phyloP scores from a whole-genome alignment of 2,888 invertebrate species.

The Keiferia lycopersicella region DNA sequence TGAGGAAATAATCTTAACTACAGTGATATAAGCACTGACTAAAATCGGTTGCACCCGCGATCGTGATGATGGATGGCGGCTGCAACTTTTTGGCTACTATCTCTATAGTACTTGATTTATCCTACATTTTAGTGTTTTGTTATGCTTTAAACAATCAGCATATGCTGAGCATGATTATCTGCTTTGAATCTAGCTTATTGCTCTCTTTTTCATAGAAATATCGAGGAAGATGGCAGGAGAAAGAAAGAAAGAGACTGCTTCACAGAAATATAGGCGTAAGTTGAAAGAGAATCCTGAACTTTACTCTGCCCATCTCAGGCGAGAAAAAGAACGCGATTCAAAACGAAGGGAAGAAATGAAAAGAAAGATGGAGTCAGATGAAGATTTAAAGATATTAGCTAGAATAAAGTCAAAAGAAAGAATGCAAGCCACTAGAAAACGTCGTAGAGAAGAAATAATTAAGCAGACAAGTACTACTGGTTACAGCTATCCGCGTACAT shows the following conservation, averaged over 20 bases:
- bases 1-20: neutral
- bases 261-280: no score
- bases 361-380: no score
- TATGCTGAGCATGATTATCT: neutral
- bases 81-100: neutral
- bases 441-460: conserved; percentile 33
- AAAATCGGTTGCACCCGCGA: conserved; percentile 3
- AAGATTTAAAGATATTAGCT: no score
- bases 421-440: conserved; percentile 36
- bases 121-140: neutral
- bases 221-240: conserved; percentile 4
- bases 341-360: no score
- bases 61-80: neutral
- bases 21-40: neutral
- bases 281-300: no score
- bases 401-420: no score
- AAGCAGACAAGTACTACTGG: neutral
- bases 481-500: neutral
- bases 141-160: neutral
- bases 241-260: no score
- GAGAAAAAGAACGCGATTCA: no score
- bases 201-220: conserved; percentile 29
- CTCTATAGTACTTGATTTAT: neutral
- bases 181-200: neutral
- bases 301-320: no score